Evolutionary conservation across 1,140 invertebrate genomes (phyloP).

Genomic region (Ctenoplectra terminalis): DNA sequence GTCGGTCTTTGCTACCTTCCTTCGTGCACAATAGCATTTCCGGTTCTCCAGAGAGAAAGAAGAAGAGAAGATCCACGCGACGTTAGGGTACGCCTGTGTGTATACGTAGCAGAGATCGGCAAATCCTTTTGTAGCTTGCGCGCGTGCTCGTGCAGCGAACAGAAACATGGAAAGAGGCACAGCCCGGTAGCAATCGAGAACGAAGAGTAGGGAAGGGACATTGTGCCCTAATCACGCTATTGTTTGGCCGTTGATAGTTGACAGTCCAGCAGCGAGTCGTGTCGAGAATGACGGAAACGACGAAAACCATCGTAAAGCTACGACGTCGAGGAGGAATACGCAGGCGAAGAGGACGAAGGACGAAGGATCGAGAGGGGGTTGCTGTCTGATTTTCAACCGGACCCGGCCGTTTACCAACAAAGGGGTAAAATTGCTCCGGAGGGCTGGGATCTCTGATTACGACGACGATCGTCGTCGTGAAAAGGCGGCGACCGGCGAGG

Average conservation of each 20-base stretch:
- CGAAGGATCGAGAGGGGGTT: neutral
- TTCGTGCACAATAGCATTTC: conserved; percentile 64
- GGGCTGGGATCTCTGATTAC: conserved; percentile 57
- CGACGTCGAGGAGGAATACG: conserved; percentile 22
- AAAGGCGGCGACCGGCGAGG: neutral
- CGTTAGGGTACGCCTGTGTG: neutral
- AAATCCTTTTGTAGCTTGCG: conserved; percentile 31
- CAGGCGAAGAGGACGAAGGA: neutral
- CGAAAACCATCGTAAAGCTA: conserved; percentile 48
- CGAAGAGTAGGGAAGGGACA: conserved; percentile 27
- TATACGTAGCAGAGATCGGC: neutral
- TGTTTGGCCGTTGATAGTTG: conserved; percentile 69
- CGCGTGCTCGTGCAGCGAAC: neutral
- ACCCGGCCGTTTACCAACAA: conserved; percentile 54
- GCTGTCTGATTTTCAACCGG: conserved; percentile 46
- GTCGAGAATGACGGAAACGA: conserved; percentile 42
- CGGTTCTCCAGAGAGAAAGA: conserved; percentile 47
- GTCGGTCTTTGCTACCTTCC: neutral
- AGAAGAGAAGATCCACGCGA: neutral
- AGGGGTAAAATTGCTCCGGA: conserved; percentile 61
- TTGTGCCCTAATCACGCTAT: conserved; percentile 75
- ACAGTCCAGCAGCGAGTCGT: conserved; percentile 41
- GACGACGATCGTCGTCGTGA: conserved; percentile 8
- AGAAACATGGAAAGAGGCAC: conserved; percentile 12
- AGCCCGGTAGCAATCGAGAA: neutral